Conservation (phyloP, 2,113 vertebrate genomes). For the Scophthalmus maximus region DNA sequence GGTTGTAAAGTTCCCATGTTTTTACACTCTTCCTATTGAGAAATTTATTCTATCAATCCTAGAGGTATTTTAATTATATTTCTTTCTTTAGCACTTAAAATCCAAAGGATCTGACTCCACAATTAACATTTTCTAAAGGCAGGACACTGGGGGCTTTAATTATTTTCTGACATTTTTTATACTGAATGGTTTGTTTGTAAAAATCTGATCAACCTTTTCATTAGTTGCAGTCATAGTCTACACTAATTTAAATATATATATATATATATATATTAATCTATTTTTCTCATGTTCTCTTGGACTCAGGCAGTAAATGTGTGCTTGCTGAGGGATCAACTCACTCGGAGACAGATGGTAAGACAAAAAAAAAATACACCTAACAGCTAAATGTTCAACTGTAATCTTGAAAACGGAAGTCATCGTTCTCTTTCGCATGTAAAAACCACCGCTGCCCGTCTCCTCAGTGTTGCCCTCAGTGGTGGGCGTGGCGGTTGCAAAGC, state of each 20-base stretch:
- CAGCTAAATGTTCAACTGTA: no score
- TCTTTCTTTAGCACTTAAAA: no score
- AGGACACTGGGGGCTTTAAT: no score
- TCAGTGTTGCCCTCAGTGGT: conserved; percentile 83
- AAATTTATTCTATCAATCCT: no score
- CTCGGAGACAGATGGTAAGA: conserved; percentile 78
- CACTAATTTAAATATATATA: background rate
- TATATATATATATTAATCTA: background rate
- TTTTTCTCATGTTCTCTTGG: conserved; percentile 8
- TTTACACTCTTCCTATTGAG: no score
- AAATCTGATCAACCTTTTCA: background rate
- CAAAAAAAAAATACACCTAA: background rate
- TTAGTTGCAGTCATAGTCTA: background rate
- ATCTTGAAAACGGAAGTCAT: background rate
- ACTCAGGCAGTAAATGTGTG: conserved; percentile 78
- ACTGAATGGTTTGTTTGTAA: no score
- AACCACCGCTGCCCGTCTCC: background rate
- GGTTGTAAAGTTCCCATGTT: no score
- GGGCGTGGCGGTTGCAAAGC: conserved; percentile 86
- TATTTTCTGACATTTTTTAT: no score
- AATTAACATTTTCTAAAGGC: no score
- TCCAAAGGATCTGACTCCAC: no score
- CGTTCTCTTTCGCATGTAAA: background rate
- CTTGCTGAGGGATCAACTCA: conserved; percentile 62
- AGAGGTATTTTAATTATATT: no score